Conservation (phyloP, 2,797 vertebrate species). For the Leuciscus waleckii region DNA sequence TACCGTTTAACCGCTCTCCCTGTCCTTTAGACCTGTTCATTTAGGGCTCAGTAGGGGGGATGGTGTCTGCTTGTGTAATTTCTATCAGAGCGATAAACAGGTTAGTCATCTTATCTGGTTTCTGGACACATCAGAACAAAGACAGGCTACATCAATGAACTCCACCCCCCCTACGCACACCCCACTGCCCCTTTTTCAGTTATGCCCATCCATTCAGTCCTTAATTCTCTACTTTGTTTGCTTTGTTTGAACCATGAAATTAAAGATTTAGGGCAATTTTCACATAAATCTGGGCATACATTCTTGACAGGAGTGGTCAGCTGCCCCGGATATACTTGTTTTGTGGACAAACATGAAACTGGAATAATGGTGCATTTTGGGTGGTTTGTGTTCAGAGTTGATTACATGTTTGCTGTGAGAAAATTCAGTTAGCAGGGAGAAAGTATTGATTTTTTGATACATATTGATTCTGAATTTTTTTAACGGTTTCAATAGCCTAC, state of each 20-base stretch:
- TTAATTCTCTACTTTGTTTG: conserved; percentile 34
- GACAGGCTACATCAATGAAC: conserved; percentile 52
- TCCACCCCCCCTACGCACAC: conserved; percentile 17
- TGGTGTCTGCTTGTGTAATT: conserved; percentile 69
- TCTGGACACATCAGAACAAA: conserved; percentile 75
- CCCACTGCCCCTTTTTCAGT: conserved; percentile 24
- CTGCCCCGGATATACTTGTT: conserved; percentile 34
- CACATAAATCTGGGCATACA: conserved; percentile 31
- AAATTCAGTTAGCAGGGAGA: not conserved
- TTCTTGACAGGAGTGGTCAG: conserved; percentile 49
- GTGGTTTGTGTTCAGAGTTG: not conserved
- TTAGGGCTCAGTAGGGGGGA: conserved; percentile 75
- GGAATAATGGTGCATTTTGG: not conserved
- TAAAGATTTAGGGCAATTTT: conserved; percentile 40
- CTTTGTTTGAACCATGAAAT: conserved; percentile 43
- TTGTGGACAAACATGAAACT: conserved; percentile 48
- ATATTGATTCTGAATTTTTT: not conserved
- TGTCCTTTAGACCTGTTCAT: conserved; percentile 80
- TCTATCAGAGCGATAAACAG: conserved; percentile 73
- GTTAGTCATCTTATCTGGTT: conserved; percentile 66
- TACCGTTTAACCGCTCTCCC: conserved; percentile 78
- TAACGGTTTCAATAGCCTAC: not conserved
- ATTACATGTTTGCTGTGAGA: conserved; percentile 1
- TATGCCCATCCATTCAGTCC: conserved; percentile 34
- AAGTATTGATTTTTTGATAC: not conserved